phyloP scores from a whole-genome alignment of 1,140 invertebrate genomes.

The Triops cancriformis region DNA sequence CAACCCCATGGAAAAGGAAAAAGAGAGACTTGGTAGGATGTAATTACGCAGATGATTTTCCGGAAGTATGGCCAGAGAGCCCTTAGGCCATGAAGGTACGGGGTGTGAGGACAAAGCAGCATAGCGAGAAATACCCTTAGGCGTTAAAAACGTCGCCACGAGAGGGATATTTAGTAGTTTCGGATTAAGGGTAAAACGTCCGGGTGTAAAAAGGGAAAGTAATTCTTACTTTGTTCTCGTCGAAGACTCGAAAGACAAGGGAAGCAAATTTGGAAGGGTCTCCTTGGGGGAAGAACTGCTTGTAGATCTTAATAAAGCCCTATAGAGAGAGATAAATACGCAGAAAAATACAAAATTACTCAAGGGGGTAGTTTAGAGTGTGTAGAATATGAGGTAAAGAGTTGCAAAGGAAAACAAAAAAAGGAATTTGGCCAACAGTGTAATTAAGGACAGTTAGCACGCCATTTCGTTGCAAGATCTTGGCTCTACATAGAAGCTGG shows the following conservation, averaged over 20 bases:
- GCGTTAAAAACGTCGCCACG: too few relatives aligned
- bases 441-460: too few relatives aligned
- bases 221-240: slow-evolving; percentile 90
- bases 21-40: neutral
- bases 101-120: neutral
- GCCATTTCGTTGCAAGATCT: too few relatives aligned
- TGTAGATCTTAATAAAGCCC: slow-evolving; percentile 98
- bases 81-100: neutral
- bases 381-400: too few relatives aligned
- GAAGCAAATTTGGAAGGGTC: slow-evolving; percentile 96
- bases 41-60: neutral
- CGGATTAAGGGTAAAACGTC: neutral
- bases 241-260: slow-evolving; percentile 94
- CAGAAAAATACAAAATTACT: neutral
- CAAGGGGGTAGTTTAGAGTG: neutral
- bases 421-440: too few relatives aligned
- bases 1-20: neutral
- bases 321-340: slow-evolving; percentile 44
- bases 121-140: too few relatives aligned
- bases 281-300: slow-evolving; percentile 97
- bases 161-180: too few relatives aligned
- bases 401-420: too few relatives aligned
- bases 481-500: too few relatives aligned
- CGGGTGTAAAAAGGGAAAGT: neutral
- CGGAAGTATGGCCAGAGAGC: neutral